A percentile compares a stretch with the other conserved stretches of the same genome.
phyloP scores from a whole-genome alignment of 2,797 vertebrate species.

The Pelodytes ibericus region DNA sequence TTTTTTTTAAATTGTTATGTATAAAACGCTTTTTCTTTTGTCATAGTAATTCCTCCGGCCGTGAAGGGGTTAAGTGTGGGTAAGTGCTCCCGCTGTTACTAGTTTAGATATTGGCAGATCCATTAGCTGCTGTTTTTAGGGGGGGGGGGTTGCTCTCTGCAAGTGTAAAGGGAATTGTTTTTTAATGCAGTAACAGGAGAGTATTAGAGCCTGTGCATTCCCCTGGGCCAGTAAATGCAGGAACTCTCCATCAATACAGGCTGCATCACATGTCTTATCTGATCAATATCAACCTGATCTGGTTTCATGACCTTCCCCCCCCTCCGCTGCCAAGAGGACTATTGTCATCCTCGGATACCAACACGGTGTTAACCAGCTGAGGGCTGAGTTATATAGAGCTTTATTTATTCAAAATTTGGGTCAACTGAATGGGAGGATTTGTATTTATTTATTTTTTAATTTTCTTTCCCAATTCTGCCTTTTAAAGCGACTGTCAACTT shows the following conservation, averaged over 20 bases:
- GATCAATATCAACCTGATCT: conserved; percentile 42
- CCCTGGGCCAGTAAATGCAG: conserved; percentile 42
- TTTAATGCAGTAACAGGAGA: conserved; percentile 50
- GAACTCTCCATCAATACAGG: conserved; percentile 45
- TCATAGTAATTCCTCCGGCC: neutral
- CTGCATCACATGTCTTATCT: conserved; percentile 22
- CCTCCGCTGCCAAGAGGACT: neutral
- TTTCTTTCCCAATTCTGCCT: too few species aligned
- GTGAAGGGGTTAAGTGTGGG: conserved; percentile 30
- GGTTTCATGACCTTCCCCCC: conserved; percentile 22
- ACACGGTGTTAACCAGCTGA: neutral
- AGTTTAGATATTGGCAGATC: conserved; percentile 28
- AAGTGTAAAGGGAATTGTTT: conserved; percentile 27
- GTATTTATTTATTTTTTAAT: too few species aligned
- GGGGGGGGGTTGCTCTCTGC: conserved; percentile 17
- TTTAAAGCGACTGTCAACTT: too few species aligned
- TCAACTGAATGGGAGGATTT: too few species aligned
- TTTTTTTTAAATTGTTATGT: neutral
- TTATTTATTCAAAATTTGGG: too few species aligned
- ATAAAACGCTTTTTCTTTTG: neutral
- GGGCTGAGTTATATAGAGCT: too few species aligned
- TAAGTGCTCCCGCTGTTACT: conserved; percentile 3
- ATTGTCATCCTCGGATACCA: neutral
- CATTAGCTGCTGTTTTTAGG: conserved; percentile 42
- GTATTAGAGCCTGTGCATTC: conserved; percentile 30